phyloP scores from a whole-genome alignment of 1,140 invertebrate species.

The Drosophila simulans region DNA sequence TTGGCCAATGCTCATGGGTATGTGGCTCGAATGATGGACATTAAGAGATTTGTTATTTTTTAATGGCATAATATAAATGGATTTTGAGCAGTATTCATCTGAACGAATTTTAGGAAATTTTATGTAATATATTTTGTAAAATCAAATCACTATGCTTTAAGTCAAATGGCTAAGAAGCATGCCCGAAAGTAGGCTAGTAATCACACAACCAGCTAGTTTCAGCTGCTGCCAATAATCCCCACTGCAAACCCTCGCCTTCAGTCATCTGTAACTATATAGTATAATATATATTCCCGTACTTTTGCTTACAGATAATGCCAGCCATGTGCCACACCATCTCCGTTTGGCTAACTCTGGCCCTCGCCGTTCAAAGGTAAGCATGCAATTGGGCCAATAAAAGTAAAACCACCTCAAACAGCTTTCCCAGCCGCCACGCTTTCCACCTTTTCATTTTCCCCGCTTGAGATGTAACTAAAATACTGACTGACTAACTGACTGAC shows the following conservation, averaged over 20 bases:
- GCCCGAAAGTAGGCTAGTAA: slow-evolving; percentile 16
- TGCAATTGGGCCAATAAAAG: slow-evolving; percentile 55
- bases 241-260: not conserved
- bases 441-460: not conserved
- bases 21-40: not conserved
- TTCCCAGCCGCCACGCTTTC: no score
- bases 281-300: not conserved
- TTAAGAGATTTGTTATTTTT: not conserved
- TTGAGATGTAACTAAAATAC: slow-evolving; percentile 20
- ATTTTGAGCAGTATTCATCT: not conserved
- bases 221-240: not conserved
- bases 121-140: no score
- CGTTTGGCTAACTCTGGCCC: slow-evolving; percentile 94
- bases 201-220: not conserved
- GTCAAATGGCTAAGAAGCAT: no score
- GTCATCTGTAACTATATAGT: not conserved
- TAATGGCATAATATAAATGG: not conserved
- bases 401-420: slow-evolving; percentile 1
- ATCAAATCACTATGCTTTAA: no score
- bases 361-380: slow-evolving; percentile 91
- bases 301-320: slow-evolving; percentile 87
- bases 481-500: slow-evolving; percentile 12
- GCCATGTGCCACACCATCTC: slow-evolving; percentile 96
- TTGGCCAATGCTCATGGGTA: not conserved
- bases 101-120: not conserved